Evolutionary conservation across 2,113 vertebrate species (phyloP).

Genomic region (Procapra przewalskii): DNA sequence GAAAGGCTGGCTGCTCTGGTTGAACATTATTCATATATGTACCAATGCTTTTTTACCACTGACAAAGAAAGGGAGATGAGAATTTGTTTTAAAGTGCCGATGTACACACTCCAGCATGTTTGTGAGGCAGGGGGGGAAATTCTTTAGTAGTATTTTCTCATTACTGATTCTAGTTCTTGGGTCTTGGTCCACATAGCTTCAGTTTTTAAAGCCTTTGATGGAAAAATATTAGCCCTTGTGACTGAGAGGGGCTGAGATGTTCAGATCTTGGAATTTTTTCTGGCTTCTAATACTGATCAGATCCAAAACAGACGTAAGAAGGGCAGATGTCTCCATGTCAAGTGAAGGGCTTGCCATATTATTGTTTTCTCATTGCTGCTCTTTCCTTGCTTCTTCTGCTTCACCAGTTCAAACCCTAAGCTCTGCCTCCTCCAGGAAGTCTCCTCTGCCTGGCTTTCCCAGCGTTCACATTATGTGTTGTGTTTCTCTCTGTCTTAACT

Average conservation of each 20-base stretch:
- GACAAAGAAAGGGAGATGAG: neutral
- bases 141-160: neutral
- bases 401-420: neutral
- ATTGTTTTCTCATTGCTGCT: neutral
- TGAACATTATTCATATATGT: neutral
- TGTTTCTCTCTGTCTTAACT: neutral
- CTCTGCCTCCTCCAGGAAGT: neutral
- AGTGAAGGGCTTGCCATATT: neutral
- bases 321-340: neutral
- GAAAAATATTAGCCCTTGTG: neutral
- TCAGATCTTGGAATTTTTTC: neutral
- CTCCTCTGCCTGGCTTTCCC: neutral
- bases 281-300: neutral
- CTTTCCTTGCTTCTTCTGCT: neutral
- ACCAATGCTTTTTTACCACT: neutral
- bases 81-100: neutral
- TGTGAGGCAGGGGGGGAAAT: neutral
- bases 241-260: neutral
- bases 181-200: neutral
- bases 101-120: neutral
- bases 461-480: neutral
- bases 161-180: neutral
- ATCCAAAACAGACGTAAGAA: conserved; percentile 27
- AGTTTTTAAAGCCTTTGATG: neutral
- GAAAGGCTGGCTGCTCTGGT: neutral